These are phyloP conservation scores for Enteromius viviparus DNA, from an alignment of 2,797 vertebrate species.

Conservation along the genomic window DNA sequence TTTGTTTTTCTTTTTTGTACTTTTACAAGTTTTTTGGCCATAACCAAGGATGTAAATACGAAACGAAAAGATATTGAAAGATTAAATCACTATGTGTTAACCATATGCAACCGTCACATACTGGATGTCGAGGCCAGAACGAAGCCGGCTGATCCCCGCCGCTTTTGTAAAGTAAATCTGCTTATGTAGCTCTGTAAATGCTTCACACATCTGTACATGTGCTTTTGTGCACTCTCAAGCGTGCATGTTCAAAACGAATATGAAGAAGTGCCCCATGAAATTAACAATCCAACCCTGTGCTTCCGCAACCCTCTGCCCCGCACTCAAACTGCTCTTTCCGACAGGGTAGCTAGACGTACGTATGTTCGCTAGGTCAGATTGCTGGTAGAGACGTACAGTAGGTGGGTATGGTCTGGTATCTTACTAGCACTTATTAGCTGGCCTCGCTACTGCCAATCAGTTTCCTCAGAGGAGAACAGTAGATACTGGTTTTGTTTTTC, in stretches of 20 bases:
- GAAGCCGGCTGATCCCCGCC: conserved; percentile 61
- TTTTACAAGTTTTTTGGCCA: conserved; percentile 69
- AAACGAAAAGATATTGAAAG: conserved; percentile 54
- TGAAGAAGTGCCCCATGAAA: conserved; percentile 74
- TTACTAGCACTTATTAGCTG: conserved; percentile 47
- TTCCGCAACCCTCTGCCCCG: conserved; percentile 56
- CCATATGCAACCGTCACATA: conserved; percentile 70
- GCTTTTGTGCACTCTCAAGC: conserved; percentile 66
- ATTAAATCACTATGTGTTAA: conserved; percentile 60
- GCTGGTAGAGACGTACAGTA: background rate
- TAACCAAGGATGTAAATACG: conserved; percentile 82
- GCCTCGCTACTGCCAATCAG: conserved; percentile 62
- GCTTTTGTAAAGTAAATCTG: conserved; percentile 66
- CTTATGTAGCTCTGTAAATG: conserved; percentile 66
- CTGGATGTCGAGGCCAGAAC: conserved; percentile 63
- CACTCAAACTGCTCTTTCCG: conserved; percentile 51
- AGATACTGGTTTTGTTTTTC: conserved; percentile 58
- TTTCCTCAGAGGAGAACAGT: conserved; percentile 59
- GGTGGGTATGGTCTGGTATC: background rate
- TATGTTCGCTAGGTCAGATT: conserved; percentile 2
- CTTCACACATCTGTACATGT: conserved; percentile 69
- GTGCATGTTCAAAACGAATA: conserved; percentile 65
- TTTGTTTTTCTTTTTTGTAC: conserved; percentile 59
- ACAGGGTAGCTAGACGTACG: background rate
- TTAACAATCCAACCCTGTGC: conserved; percentile 72